phyloP scores from a whole-genome alignment of 23 tunicate genomes.

The Diplosoma virens region DNA sequence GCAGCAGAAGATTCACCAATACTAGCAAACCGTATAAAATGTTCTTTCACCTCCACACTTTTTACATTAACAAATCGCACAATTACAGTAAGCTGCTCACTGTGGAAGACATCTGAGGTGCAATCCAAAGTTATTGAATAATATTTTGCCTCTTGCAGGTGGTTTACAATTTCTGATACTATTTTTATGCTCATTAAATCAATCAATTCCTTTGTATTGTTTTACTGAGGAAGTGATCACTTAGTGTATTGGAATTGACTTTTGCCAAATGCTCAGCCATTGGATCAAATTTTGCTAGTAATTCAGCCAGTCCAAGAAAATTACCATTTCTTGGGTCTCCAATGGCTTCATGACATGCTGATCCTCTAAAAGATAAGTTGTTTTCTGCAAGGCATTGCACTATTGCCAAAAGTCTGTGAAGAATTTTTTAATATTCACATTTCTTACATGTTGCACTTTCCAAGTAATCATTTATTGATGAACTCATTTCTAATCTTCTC shows the following conservation, averaged over 20 bases:
- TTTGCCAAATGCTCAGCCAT: background rate
- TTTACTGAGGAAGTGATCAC: background rate
- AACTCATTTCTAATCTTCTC: too few species aligned
- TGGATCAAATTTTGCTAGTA: background rate
- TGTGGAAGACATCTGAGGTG: background rate
- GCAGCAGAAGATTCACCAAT: background rate
- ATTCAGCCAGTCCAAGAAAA: background rate
- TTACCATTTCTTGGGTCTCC: background rate
- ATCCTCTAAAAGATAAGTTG: background rate
- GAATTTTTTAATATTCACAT: background rate
- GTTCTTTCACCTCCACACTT: background rate
- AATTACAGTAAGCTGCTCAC: background rate
- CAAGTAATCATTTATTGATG: background rate
- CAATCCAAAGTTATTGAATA: conserved; percentile 9
- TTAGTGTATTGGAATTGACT: background rate
- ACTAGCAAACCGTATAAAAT: background rate
- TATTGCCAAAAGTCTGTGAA: too few species aligned
- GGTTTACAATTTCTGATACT: background rate
- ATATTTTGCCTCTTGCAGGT: too few species aligned
- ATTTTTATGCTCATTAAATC: background rate
- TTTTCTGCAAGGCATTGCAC: background rate
- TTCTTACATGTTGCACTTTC: background rate
- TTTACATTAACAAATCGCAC: conserved; percentile 1
- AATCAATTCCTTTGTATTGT: background rate
- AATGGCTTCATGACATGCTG: background rate